Evolutionary conservation across 1,140 invertebrate genomes (phyloP), one percentile per base, ranked within the genome.

Genomic region (Leptopilina clavipes): DNA sequence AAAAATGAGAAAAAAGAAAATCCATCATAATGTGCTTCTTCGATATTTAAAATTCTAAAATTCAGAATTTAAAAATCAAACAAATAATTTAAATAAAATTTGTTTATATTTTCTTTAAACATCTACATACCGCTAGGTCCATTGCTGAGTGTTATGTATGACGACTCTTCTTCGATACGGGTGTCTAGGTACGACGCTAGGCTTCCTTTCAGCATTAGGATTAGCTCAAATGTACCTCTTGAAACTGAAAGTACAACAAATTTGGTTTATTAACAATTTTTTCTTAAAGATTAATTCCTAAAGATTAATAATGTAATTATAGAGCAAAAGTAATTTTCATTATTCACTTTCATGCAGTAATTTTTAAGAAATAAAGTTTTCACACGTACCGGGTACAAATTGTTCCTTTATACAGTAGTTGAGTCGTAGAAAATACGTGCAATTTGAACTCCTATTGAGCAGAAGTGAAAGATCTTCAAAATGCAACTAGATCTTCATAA

Each of bases 161-260:
- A 87, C 76, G 89, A 88, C 79, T 90, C 88, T 81, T 89, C 89
- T 82, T 90, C 87, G 73, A 86, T 89, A 78, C 84, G 85, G 81
- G 82, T 87, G 82, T 90, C 88, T 70, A 85, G 84, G 83, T 89
- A 86, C 81, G 85, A 82, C 75, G 87, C 86, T 86, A 89, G 84
- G 81, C 86, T 89, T 90, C 88, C 88, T 89, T 87, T 89, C 86
- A 90, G 89, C 89, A 90, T 90, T 86, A 90, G 89, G 88, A 89
- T 79, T 88, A 82, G 79, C 84, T 83, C 86, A 44, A 76, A 83
- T 87, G 85, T 89, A 90, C 86, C 89, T 85, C 83, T 79, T 73
- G 78, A 79, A 84, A 82, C 82, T 87, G 52, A 75, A 70, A 78
- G 77, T 48, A 76, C n/a, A 56, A 19, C n/a, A 78, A n/a, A 31